A percentile compares a stretch with the other conserved stretches of the same genome.
phyloP scores from a whole-genome alignment of 2,113 vertebrate species.

The Pristiophorus japonicus region DNA sequence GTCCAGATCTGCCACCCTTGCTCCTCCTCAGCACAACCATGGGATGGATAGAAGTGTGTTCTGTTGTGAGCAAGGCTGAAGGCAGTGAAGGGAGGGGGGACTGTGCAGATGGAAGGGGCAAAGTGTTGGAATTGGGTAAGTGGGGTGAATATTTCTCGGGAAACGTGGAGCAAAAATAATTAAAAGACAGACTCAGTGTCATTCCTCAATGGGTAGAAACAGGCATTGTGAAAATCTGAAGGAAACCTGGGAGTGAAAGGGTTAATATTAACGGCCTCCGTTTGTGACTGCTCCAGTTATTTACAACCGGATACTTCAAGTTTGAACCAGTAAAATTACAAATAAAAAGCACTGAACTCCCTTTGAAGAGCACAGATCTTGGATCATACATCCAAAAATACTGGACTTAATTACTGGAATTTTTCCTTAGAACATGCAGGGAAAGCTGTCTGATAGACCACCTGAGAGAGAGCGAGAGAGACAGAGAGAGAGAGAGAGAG shows the following conservation, averaged over 20 bases:
- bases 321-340: slow-evolving; percentile 4
- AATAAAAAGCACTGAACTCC: not conserved
- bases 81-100: slow-evolving; percentile 6
- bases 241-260: not conserved
- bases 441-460: not conserved
- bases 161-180: not conserved
- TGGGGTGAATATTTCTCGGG: not conserved
- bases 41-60: no score
- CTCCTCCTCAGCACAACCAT: no score
- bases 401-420: not conserved
- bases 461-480: not conserved
- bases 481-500: not conserved
- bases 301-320: slow-evolving; percentile 25
- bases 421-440: not conserved
- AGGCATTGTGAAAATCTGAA: not conserved
- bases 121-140: slow-evolving; percentile 36
- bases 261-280: not conserved
- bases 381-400: not conserved
- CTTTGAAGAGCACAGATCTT: slow-evolving; percentile 4
- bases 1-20: no score
- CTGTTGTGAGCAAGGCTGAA: no score
- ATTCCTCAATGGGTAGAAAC: not conserved
- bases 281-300: not conserved
- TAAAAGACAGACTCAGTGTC: not conserved
- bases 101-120: not conserved